These are phyloP conservation scores for Tetramorium alpestre DNA, from an alignment of 1,140 invertebrate species.

Conservation along the genomic window DNA sequence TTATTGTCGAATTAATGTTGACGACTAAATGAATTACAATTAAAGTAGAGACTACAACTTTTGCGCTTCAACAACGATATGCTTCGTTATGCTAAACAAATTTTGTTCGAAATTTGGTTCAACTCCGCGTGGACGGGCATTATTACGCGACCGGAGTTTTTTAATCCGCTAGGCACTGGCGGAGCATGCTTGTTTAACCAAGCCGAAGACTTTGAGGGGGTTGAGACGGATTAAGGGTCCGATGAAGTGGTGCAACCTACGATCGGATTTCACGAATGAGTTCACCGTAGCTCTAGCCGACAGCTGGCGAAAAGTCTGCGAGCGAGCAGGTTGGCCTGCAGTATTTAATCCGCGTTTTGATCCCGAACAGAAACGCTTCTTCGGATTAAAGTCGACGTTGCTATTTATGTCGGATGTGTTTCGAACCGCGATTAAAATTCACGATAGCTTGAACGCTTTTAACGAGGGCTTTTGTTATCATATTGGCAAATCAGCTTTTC, in stretches of 20 bases:
- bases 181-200: conserved; percentile 70
- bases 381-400: conserved; percentile 69
- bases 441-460: conserved; percentile 70
- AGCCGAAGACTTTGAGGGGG: conserved; percentile 66
- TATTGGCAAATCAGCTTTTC: conserved; percentile 38
- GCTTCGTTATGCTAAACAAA: background rate
- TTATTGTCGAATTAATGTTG: background rate
- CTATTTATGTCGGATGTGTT: conserved; percentile 70
- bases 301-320: conserved; percentile 75
- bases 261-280: conserved; percentile 78
- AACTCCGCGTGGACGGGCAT: background rate
- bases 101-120: background rate
- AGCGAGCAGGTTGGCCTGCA: conserved; percentile 62
- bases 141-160: conserved; percentile 39
- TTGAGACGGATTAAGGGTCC: conserved; percentile 70
- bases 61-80: background rate
- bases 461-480: conserved; percentile 70
- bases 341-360: conserved; percentile 72
- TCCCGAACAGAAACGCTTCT: conserved; percentile 60
- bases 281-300: conserved; percentile 65
- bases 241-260: conserved; percentile 76
- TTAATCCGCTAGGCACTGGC: conserved; percentile 54
- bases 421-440: conserved; percentile 76
- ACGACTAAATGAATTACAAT: background rate
- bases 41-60: background rate